Base-by-base conservation (phyloP, 2,797 vertebrate genomes). In the Adrianichthys oophorus region DNA sequence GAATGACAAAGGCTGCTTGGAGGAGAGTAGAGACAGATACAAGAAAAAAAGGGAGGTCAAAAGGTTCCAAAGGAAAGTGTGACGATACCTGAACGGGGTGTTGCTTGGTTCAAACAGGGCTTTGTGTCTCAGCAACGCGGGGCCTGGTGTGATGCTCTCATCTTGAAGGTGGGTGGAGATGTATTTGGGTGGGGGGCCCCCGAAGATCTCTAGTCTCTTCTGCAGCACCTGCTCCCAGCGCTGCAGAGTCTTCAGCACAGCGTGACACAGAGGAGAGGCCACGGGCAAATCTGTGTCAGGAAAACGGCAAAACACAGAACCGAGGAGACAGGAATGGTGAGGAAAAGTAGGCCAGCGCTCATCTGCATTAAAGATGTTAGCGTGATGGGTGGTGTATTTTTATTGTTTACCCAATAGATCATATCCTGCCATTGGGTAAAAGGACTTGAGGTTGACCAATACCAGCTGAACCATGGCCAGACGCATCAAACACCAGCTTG, bases 401-500 rank as follows among this genome's bases (percentile, higher is more conserved):
- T 16, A 52, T 62, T 37, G 43, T 52, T 87, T 84, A 90, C 87
- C 88, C 56, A 89, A 78, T 23, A 89, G 74, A 87, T 99, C 97
- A 72, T 98, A 95, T 85, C 98, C 98, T 84, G 95, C 95, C 85
- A 95, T 93, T 29, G 95, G 95, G 89, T 96, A 99, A 90, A 99
- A 98, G 59, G 87, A 93, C 90, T 97, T 98, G 83, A 99, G 88
- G 84, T 95, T 98, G 86, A 90, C 89, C 82, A 98, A 90, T 62
- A 98, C 95, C 87, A 97, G 89, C 65, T 99, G 96, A 76, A 99
- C 96, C 97, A 98, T 96, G 43, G 96, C 90, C 85, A 98, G 85
- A 51, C 97, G 94, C 96, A 99, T 99, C 85, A 99, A 90, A 85
- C 94, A 98, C 98, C 98, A 99, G 87, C 98, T 99, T 85, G 54